Percentiles rank a stretch among this genome's conserved stretches.
These are phyloP conservation scores for Myocastor coypus DNA, from an alignment of 2,113 vertebrate species.

Conservation along the genomic window DNA sequence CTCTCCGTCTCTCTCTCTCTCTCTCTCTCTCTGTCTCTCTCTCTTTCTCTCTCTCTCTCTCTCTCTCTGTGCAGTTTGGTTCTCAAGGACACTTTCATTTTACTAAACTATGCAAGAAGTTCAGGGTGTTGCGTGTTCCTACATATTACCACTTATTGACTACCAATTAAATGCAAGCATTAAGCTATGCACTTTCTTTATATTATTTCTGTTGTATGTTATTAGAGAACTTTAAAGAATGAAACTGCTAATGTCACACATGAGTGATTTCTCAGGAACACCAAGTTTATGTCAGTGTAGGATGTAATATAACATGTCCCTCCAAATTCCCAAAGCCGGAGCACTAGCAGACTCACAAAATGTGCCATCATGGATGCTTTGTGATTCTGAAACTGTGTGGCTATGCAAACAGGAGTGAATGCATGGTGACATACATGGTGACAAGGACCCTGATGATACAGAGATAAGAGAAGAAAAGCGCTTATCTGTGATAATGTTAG, in stretches of 20 bases:
- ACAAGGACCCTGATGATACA: not conserved
- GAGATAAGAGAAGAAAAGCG: not conserved
- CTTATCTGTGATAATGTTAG: not conserved
- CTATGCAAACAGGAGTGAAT: not conserved
- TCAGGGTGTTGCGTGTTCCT: not conserved
- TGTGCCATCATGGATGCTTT: not conserved
- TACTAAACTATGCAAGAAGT: conserved; percentile 65
- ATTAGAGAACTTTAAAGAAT: conserved; percentile 50
- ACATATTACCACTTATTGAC: conserved; percentile 70
- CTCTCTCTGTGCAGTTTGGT: conserved; percentile 20
- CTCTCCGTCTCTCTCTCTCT: not conserved
- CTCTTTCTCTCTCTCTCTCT: not conserved
- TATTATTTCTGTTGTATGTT: conserved; percentile 60
- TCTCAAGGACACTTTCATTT: conserved; percentile 63
- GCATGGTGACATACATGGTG: not conserved
- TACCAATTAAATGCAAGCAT: conserved; percentile 46
- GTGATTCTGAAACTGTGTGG: not conserved
- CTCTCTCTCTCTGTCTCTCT: not conserved
- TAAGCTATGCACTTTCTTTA: conserved; percentile 54
- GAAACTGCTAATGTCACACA: conserved; percentile 29
- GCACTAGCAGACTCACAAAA: not conserved
- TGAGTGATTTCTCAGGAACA: conserved; percentile 44
- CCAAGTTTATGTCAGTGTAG: not conserved
- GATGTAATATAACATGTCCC: not conserved
- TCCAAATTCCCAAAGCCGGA: not conserved